A percentile compares a stretch with the other conserved stretches of the same genome.
phyloP scores from a whole-genome alignment of 2,888 invertebrate species.

The Zhengitettix transpicula region DNA sequence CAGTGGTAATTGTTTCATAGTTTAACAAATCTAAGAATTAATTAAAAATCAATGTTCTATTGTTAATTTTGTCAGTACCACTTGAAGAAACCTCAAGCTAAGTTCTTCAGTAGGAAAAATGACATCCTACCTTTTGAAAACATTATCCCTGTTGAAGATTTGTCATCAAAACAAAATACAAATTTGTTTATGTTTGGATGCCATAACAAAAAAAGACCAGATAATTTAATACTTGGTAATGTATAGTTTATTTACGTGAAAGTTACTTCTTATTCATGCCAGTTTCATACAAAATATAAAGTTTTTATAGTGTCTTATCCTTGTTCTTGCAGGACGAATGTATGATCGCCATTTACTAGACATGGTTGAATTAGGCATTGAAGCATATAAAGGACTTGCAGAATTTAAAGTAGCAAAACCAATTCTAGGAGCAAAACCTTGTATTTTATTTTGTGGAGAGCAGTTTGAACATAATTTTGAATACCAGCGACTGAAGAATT shows the following conservation, averaged over 20 bases:
- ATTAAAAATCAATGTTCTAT: too few species aligned
- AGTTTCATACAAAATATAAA: too few species aligned
- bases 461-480: constrained; percentile 72
- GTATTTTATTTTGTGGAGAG: constrained; percentile 81
- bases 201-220: constrained; percentile 87
- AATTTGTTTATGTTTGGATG: constrained; percentile 81
- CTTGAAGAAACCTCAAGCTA: constrained; percentile 72
- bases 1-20: too few species aligned
- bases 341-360: constrained; percentile 83
- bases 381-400: constrained; percentile 58
- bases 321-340: constrained; percentile 40
- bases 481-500: constrained; percentile 65
- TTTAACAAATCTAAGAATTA: too few species aligned
- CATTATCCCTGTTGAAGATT: constrained; percentile 52
- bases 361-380: constrained; percentile 89
- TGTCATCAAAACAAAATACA: constrained; percentile 66
- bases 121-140: constrained; percentile 89
- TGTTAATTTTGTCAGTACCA: constrained; percentile 34
- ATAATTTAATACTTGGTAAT: constrained; percentile 71
- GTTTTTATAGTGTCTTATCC: too few species aligned
- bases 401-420: constrained; percentile 69
- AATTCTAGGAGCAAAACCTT: constrained; percentile 71
- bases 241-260: neutral
- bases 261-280: neutral
- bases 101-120: constrained; percentile 62